Conservation (phyloP, 2,888 invertebrate genomes). For the Zootermopsis nevadensis region DNA sequence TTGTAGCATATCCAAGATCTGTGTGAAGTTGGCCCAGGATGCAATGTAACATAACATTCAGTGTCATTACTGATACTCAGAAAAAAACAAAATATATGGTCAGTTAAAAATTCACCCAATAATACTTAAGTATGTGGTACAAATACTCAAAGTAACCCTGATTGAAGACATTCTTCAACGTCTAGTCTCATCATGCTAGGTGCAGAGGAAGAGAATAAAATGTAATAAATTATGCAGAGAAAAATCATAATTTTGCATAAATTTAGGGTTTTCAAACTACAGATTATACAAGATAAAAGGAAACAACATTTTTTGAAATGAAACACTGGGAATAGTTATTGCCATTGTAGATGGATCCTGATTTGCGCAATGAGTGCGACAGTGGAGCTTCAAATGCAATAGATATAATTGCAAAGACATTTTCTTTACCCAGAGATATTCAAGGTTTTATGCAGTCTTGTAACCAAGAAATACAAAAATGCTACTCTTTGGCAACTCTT, state of each 20-base stretch:
- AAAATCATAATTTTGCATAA: too few species aligned
- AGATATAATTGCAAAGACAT: slow-evolving; percentile 6
- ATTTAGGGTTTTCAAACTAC: background rate
- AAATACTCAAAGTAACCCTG: background rate
- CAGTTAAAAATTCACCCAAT: too few species aligned
- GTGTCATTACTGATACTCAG: background rate
- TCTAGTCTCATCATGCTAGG: background rate
- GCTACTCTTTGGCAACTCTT: slow-evolving; percentile 53
- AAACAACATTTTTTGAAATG: background rate
- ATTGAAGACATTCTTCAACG: background rate
- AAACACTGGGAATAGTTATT: background rate
- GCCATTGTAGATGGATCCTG: background rate
- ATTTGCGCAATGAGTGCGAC: slow-evolving; percentile 27
- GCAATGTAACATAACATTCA: background rate
- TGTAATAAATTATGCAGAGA: too few species aligned
- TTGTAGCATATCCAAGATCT: too few species aligned
- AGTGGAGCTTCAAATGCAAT: slow-evolving; percentile 31
- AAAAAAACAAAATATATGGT: too few species aligned
- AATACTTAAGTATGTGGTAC: too few species aligned
- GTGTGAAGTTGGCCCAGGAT: background rate
- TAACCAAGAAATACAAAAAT: slow-evolving; percentile 41
- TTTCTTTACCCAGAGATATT: slow-evolving; percentile 25
- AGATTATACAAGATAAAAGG: background rate
- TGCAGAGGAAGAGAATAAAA: too few species aligned
- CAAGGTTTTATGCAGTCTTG: slow-evolving; percentile 7